These are phyloP conservation scores for Sycobia sp. DNA, from an alignment of 1,140 invertebrate genomes.

Conservation along the genomic window DNA sequence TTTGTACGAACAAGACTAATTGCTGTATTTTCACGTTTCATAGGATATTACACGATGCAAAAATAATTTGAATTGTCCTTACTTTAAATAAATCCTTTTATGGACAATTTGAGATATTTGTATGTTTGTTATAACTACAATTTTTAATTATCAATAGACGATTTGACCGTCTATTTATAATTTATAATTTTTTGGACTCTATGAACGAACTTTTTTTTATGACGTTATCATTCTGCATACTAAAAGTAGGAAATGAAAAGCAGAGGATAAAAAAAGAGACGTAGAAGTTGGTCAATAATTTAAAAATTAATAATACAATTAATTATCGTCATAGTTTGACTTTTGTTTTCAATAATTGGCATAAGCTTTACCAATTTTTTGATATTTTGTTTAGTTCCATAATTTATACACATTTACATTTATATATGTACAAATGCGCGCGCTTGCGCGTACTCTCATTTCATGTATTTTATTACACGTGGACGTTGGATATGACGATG, in stretches of 20 bases:
- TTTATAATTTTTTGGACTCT: too few species aligned
- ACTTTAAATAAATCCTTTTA: not conserved
- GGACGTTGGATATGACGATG: not conserved
- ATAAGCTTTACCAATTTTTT: conserved; percentile 36
- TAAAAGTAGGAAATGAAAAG: conserved; percentile 14
- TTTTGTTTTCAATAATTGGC: conserved; percentile 40
- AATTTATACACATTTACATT: conserved; percentile 34
- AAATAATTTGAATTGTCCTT: conserved; percentile 25
- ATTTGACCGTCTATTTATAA: conserved; percentile 10
- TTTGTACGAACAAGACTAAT: not conserved
- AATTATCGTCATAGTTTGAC: conserved; percentile 46
- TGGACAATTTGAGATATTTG: conserved; percentile 1
- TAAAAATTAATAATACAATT: conserved; percentile 38
- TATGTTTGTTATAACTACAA: too few species aligned
- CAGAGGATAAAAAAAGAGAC: not conserved
- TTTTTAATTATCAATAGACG: conserved; percentile 11
- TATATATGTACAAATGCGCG: conserved; percentile 27
- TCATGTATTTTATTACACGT: not conserved
- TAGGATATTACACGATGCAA: conserved; percentile 16
- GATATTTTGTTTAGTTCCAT: conserved; percentile 24
- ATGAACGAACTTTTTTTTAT: conserved; percentile 5
- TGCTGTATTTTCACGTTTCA: conserved; percentile 3
- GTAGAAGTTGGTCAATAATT: conserved; percentile 26
- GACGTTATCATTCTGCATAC: not conserved
- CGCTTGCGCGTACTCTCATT: not conserved